Evolutionary conservation across 1,140 invertebrate species (phyloP).

Genomic region (Euura saliciscinereae): DNA sequence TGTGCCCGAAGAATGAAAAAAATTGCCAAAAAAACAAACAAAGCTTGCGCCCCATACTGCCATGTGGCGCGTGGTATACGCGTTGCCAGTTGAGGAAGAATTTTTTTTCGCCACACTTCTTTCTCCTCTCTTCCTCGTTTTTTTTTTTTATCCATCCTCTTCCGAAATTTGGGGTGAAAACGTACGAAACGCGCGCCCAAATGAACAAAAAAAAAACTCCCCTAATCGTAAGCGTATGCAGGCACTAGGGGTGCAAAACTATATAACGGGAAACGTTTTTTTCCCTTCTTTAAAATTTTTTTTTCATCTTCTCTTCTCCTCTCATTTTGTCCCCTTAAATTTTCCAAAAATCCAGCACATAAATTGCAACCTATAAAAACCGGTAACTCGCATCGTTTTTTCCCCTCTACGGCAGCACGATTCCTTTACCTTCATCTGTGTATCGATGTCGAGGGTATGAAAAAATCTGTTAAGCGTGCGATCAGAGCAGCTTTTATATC

Average conservation of each 20-base stretch:
- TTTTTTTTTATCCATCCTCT: not conserved
- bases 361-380: slow-evolving; percentile 5
- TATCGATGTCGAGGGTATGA: not conserved
- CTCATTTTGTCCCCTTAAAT: not conserved
- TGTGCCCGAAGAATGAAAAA: not conserved
- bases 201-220: slow-evolving; percentile 2
- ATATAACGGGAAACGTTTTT: slow-evolving; percentile 1
- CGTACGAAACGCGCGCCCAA: not conserved
- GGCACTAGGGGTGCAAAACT: not conserved
- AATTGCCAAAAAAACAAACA: slow-evolving; percentile 2
- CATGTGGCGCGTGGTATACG: slow-evolving; percentile 6
- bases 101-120: slow-evolving; percentile 24
- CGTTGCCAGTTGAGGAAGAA: slow-evolving; percentile 17
- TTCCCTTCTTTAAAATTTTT: slow-evolving; percentile 10
- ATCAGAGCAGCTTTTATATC: not conserved
- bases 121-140: slow-evolving; percentile 4
- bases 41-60: not conserved
- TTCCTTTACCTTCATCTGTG: not conserved
- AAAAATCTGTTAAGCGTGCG: not conserved
- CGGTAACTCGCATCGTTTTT: not conserved
- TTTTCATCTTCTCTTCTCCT: slow-evolving; percentile 24
- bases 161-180: not conserved
- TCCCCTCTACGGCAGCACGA: not conserved
- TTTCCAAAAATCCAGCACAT: slow-evolving; percentile 1
- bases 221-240: slow-evolving; percentile 7